Conservation (phyloP, 2,113 vertebrate species). For the Strix uralensis region DNA sequence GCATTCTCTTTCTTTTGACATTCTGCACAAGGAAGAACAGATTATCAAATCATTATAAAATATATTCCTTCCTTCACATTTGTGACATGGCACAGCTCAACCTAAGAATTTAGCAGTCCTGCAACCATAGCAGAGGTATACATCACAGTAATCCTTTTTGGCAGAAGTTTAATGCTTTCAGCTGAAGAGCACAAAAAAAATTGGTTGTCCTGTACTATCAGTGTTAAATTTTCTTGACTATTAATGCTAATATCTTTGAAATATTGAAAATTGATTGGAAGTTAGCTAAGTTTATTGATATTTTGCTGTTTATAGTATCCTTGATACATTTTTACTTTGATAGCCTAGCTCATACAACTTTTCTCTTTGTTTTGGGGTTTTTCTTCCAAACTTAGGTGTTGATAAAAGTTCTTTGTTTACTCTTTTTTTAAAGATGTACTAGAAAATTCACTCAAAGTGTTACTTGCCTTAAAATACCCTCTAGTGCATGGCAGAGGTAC, state of each 20-base stretch:
- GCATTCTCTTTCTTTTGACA: not conserved
- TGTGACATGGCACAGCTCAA: not conserved
- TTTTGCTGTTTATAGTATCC: not conserved
- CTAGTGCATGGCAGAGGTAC: not conserved
- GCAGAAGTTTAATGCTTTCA: not conserved
- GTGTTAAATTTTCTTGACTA: not conserved
- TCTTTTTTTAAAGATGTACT: not conserved
- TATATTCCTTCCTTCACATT: not conserved
- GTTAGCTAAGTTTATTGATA: not conserved
- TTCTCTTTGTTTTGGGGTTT: accelerated
- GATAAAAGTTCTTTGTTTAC: not conserved
- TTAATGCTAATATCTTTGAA: not conserved
- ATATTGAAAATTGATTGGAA: not conserved
- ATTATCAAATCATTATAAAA: not conserved
- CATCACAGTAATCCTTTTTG: not conserved
- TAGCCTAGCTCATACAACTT: not conserved
- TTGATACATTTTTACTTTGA: not conserved
- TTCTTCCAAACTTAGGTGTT: not conserved
- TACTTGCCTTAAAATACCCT: not conserved
- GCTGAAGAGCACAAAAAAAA: not conserved
- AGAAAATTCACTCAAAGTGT: not conserved
- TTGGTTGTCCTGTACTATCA: not conserved
- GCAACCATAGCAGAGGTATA: not conserved
- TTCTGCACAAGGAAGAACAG: not conserved
- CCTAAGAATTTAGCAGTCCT: not conserved